phyloP scores from a whole-genome alignment of 2,888 invertebrate species.

The Graphium colonna region DNA sequence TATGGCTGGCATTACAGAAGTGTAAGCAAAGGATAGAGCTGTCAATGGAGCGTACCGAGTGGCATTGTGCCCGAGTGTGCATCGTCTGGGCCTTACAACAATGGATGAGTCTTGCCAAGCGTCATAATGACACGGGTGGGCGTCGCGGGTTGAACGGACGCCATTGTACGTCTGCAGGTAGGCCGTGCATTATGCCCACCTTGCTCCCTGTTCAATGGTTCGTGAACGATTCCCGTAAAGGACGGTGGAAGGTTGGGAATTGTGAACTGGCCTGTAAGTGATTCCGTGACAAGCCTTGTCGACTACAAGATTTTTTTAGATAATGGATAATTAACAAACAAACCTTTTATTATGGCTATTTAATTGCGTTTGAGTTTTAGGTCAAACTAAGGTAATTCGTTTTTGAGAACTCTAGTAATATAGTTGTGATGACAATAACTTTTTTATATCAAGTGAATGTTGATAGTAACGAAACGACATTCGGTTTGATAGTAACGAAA shows the following conservation, averaged over 20 bases:
- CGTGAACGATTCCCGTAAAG: constrained; percentile 7
- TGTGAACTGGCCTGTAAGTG: neutral
- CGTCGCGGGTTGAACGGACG: constrained; percentile 69
- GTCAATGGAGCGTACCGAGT: constrained; percentile 7
- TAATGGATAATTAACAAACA: no score
- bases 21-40: constrained; percentile 13
- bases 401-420: no score
- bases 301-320: no score
- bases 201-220: constrained; percentile 34
- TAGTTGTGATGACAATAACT: no score
- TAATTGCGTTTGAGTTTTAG: no score
- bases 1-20: no score
- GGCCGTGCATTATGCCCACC: constrained; percentile 42
- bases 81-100: constrained; percentile 39
- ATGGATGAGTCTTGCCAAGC: constrained; percentile 51
- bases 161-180: constrained; percentile 68
- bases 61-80: constrained; percentile 21
- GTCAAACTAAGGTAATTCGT: no score
- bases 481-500: no score
- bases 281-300: no score
- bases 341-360: no score
- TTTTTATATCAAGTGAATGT: no score
- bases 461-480: no score
- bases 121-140: constrained; percentile 69
- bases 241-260: neutral